Evolutionary conservation across 92 coral and sea anemone species (phyloP).

Genomic region (Ricordea florida): DNA sequence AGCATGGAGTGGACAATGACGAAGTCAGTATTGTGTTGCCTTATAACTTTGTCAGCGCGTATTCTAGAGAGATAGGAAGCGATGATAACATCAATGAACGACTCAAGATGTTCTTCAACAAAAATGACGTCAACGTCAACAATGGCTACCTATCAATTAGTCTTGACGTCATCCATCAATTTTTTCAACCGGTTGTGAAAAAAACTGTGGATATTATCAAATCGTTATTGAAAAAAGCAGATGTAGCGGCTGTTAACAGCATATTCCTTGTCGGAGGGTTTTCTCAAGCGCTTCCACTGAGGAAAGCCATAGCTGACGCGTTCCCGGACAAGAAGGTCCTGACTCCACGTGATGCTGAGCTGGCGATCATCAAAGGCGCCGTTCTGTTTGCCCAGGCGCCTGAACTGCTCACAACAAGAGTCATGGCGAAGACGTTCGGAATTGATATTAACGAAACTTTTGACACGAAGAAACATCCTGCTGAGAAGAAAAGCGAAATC

Average conservation of each 20-base stretch:
- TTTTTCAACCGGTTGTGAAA: constrained; percentile 25
- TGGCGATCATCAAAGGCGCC: constrained; percentile 52
- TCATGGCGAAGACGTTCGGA: constrained; percentile 38
- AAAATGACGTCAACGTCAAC: constrained; percentile 14
- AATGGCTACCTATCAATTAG: constrained; percentile 18
- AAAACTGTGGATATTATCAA: constrained; percentile 13
- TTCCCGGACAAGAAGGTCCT: constrained; percentile 20
- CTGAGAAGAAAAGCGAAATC: constrained; percentile 2
- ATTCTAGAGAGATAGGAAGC: not conserved
- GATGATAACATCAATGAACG: constrained; percentile 16
- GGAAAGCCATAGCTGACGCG: constrained; percentile 7
- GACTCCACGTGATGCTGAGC: constrained; percentile 44
- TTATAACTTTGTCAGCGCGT: constrained; percentile 17
- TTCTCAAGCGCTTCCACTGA: constrained; percentile 26
- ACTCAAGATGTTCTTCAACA: not conserved
- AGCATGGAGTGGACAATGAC: constrained; percentile 16
- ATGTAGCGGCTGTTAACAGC: constrained; percentile 4
- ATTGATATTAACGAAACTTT: constrained; percentile 16
- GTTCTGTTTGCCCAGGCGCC: constrained; percentile 45
- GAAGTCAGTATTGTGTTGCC: constrained; percentile 25
- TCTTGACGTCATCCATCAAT: not conserved
- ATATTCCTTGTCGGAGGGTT: constrained; percentile 58
- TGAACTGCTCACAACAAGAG: constrained; percentile 18
- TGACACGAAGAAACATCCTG: not conserved
- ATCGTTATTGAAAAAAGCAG: not conserved